Evolutionary conservation across 1,140 invertebrate genomes (phyloP).

Genomic region (Lutraria rhynchaena): DNA sequence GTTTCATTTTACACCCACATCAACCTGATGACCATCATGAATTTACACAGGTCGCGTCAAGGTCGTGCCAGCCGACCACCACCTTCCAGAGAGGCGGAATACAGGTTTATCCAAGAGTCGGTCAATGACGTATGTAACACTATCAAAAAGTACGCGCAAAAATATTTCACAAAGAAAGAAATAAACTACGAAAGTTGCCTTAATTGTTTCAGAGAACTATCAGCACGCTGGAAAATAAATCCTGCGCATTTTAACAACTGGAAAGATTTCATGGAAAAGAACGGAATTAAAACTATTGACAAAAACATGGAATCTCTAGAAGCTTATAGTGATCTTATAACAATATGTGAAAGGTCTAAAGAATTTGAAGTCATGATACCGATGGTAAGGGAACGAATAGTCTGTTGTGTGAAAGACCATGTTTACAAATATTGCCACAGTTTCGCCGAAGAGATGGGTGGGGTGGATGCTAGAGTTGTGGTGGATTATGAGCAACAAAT

Average conservation of each 20-base stretch:
- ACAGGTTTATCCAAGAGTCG: conserved; percentile 62
- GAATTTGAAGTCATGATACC: conserved; percentile 72
- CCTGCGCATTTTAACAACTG: conserved; percentile 60
- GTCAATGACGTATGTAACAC: conserved; percentile 64
- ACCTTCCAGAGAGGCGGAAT: conserved; percentile 66
- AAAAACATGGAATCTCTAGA: conserved; percentile 47
- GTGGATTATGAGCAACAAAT: conserved; percentile 67
- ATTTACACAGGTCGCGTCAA: conserved; percentile 10
- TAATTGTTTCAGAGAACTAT: conserved; percentile 60
- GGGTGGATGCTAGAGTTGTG: conserved; percentile 64
- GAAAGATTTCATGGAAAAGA: conserved; percentile 69
- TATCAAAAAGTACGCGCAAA: conserved; percentile 67
- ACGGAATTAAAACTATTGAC: conserved; percentile 49
- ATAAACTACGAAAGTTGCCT: conserved; percentile 63
- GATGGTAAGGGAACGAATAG: conserved; percentile 59
- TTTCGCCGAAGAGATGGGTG: conserved; percentile 67
- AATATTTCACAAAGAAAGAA: conserved; percentile 59
- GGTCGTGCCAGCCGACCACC: conserved; percentile 57
- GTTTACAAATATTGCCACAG: conserved; percentile 71
- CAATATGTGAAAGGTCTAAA: conserved; percentile 67
- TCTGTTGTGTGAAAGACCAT: conserved; percentile 68
- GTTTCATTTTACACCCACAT: not conserved
- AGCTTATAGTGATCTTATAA: conserved; percentile 57
- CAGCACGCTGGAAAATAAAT: conserved; percentile 57
- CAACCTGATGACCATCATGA: conserved; percentile 15